Evolutionary conservation across 30 jellyfish, hydroid and myxozoan species (phyloP).

Genomic region (Aurelia aurita): DNA sequence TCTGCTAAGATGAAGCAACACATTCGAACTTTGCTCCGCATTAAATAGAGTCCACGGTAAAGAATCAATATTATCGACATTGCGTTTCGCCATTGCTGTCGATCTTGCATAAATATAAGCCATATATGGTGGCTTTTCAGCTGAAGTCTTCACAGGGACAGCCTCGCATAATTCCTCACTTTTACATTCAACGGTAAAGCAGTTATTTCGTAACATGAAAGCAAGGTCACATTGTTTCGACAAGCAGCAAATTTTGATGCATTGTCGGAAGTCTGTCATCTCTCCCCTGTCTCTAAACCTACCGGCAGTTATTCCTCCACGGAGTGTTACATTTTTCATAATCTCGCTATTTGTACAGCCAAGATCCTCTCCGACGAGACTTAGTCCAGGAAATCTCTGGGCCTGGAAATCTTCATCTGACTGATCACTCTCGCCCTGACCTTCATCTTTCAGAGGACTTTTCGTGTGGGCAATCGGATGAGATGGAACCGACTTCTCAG

Average conservation of each 20-base stretch:
- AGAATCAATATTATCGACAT: not conserved
- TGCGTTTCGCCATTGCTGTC: constrained; percentile 45
- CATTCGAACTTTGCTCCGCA: not conserved
- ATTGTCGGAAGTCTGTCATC: constrained; percentile 81
- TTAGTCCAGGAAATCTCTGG: constrained; percentile 67
- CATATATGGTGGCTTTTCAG: constrained; percentile 67
- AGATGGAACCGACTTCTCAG: not conserved
- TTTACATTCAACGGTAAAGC: constrained; percentile 91
- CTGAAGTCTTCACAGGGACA: constrained; percentile 81
- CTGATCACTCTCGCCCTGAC: not conserved
- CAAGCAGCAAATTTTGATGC: constrained; percentile 86
- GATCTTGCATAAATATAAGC: constrained; percentile 89
- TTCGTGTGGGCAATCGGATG: not conserved
- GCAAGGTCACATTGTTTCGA: constrained; percentile 89
- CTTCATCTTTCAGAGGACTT: not conserved
- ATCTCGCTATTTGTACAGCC: constrained; percentile 92
- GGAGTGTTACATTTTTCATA: constrained; percentile 78
- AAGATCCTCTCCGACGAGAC: constrained; percentile 75
- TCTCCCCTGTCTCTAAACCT: constrained; percentile 88
- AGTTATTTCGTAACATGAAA: constrained; percentile 84
- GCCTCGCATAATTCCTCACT: constrained; percentile 88
- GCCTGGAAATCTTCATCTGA: constrained; percentile 22
- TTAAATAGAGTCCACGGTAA: not conserved
- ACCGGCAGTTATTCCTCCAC: constrained; percentile 90
- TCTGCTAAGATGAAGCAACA: not conserved